These are phyloP conservation scores for Gymnocypris eckloni DNA, from an alignment of 2,797 vertebrate species.

Conservation along the genomic window DNA sequence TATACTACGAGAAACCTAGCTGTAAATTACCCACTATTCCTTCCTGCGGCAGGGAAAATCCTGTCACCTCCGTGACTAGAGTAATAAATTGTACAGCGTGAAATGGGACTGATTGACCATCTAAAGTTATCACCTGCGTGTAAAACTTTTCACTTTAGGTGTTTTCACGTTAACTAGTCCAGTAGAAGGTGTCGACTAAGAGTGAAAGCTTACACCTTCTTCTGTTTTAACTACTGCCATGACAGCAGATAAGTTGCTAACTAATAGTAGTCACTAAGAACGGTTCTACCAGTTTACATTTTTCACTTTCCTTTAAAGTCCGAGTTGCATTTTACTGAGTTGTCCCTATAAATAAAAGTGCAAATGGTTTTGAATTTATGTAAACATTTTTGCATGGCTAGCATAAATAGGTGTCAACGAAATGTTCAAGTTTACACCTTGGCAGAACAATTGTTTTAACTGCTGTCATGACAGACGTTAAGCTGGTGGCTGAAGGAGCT, in stretches of 20 bases:
- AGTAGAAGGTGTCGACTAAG: not conserved
- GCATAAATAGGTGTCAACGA: not conserved
- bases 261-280: not conserved
- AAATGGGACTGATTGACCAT: slow-evolving; percentile 24
- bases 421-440: not conserved
- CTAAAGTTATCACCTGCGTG: slow-evolving; percentile 30
- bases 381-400: not conserved
- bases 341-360: not conserved
- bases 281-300: not conserved
- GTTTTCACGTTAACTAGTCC: slow-evolving; percentile 7
- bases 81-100: slow-evolving; percentile 3
- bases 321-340: not conserved
- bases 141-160: not conserved
- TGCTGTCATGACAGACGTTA: not conserved
- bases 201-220: slow-evolving; percentile 32
- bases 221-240: slow-evolving; percentile 2
- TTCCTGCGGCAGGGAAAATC: not conserved
- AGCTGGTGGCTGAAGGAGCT: not conserved
- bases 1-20: slow-evolving; percentile 3
- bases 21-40: not conserved
- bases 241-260: not conserved
- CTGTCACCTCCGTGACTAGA: slow-evolving; percentile 35
- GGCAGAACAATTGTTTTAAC: not conserved
- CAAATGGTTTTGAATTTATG: not conserved
- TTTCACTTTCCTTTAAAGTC: not conserved